Conservation (phyloP, 2,797 vertebrate genomes). For the Dermochelys coriacea region DNA sequence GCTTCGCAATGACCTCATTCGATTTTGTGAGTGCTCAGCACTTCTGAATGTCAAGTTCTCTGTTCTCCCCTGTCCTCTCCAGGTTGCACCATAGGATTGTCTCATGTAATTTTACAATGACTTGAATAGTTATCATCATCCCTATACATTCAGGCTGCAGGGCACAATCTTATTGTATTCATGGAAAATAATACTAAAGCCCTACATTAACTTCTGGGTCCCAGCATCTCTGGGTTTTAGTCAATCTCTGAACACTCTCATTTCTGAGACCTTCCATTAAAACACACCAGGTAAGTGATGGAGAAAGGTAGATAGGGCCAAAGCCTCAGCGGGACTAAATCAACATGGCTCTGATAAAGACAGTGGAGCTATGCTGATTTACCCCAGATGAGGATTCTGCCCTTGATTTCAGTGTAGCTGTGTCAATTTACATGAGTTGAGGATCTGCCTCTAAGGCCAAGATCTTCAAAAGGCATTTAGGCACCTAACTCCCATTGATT, state of each 20-base stretch:
- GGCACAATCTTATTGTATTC: not conserved
- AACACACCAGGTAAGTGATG: not conserved
- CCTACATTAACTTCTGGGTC: not conserved
- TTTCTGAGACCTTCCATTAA: not conserved
- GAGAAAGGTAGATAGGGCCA: not conserved
- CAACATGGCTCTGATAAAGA: not conserved
- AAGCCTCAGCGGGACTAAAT: not conserved
- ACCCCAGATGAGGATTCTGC: not conserved
- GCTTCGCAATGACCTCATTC: not conserved
- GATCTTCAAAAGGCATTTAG: not conserved
- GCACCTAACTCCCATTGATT: not conserved
- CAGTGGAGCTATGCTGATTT: not conserved
- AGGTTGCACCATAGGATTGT: not conserved
- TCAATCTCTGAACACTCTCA: not conserved
- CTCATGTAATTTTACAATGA: not conserved
- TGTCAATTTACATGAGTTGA: not conserved
- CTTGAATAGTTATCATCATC: not conserved
- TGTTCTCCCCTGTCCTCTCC: not conserved
- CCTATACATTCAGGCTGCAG: not conserved
- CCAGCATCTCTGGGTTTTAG: not conserved
- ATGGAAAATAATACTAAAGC: not conserved
- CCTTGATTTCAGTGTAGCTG: not conserved
- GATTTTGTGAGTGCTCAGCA: not conserved
- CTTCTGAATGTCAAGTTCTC: not conserved
- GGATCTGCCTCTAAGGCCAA: not conserved